Evolutionary conservation across 30 jellyfish, hydroid and myxozoan species (phyloP), one percentile per base, ranked within the genome.

Genomic region (Cassiopea andromeda): DNA sequence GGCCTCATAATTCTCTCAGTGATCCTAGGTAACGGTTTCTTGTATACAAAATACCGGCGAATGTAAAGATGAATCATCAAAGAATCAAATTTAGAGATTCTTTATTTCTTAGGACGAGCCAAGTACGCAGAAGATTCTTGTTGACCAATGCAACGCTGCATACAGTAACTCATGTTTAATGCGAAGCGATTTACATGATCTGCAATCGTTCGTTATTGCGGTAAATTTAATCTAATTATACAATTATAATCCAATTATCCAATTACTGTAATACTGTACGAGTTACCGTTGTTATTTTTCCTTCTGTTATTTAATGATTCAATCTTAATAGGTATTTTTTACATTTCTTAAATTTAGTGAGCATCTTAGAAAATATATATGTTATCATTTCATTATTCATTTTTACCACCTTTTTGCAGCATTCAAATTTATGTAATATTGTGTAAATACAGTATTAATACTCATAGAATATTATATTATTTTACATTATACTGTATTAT

Each of bases 121-220:
- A 48, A 80, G 88, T 57, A 48, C 60, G n/a, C 91, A 89, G 82
- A 79, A 68, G 49, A 61, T 75, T 12, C 87, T 89, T 13, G 91
- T 78, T 48, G 71, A 69, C 14, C 96, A 89, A 79, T 79, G 92
- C 81, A 59, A 73, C 27, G 81, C 15, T 57, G 96, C 92, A 2
- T 44, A 59, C 15, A 48, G 48, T 10, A 80, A 27, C 1, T 59
- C 90, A 50, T 16, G 60, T 77, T 46, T 12, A 54, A 43, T 87
- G 48, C 47, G 77, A 17, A 15, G 61, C 9, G 80, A 77, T 60
- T 38, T 87, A 48, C 44, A 54, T 44, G 47, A 18, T 1, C 67
- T 87, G 83, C 94, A 87, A 66, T 45, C 85, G n/a, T 66, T 69
- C 59, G 84, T 47, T 15, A 10, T 7, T n/a, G 27, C 47, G 93